These are phyloP conservation scores for Tigriopus japonicus DNA, from an alignment of 1,140 invertebrate genomes.

Conservation along the genomic window DNA sequence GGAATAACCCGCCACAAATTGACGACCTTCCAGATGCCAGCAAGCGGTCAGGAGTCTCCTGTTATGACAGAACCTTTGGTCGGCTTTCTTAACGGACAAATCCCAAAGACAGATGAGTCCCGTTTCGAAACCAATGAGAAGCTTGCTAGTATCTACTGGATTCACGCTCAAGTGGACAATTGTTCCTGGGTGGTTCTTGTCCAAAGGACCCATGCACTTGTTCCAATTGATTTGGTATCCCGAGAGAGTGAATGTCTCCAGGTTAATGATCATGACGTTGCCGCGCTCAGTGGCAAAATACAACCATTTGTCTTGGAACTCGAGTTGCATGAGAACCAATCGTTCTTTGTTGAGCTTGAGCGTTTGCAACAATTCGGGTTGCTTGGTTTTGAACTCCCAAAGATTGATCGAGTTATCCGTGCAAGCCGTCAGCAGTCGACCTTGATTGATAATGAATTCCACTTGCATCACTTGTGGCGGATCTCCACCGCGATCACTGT, in stretches of 20 bases:
- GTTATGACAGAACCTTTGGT: conserved; percentile 52
- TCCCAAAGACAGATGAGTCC: conserved; percentile 93
- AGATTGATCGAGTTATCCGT: conserved; percentile 86
- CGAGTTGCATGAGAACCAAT: neutral
- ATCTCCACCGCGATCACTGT: conserved; percentile 22
- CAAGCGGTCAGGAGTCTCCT: conserved; percentile 57
- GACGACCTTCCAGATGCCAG: conserved; percentile 96
- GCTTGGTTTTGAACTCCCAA: conserved; percentile 92
- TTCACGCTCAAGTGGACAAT: conserved; percentile 1
- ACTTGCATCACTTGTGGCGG: conserved; percentile 59
- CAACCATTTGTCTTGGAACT: conserved; percentile 87
- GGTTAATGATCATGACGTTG: conserved; percentile 92
- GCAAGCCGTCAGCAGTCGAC: conserved; percentile 77
- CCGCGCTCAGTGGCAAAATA: conserved; percentile 94
- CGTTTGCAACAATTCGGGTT: conserved; percentile 79
- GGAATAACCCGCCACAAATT: conserved; percentile 87
- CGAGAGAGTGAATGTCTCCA: conserved; percentile 84
- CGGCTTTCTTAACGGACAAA: conserved; percentile 55
- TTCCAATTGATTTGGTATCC: conserved; percentile 99
- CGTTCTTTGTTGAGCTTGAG: conserved; percentile 92
- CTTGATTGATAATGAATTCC: conserved; percentile 88
- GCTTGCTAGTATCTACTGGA: conserved; percentile 32
- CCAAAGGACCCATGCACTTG: conserved; percentile 72
- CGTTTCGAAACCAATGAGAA: conserved; percentile 88
- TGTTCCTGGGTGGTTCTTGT: neutral